Base-by-base conservation (phyloP, 2,888 invertebrate species). In the Tuberolachnus salignus region DNA sequence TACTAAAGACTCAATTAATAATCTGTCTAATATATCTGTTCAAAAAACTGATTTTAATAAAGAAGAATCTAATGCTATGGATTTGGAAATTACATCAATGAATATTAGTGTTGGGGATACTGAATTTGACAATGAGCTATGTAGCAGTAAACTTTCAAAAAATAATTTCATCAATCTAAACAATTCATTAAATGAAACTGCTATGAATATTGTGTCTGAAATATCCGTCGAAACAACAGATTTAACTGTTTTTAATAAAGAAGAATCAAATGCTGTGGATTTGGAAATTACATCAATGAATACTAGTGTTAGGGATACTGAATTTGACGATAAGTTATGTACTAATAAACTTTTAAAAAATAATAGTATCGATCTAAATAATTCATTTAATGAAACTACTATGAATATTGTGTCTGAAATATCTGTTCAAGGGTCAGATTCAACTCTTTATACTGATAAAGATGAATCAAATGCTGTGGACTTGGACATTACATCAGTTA, bases 251-350 rank as follows among this genome's bases (percentile, higher is more conserved):
- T 11, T 14, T 23, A 26, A n/a, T 42, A 34, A 34, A 11, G n/a
- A 42, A 34, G 34, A 61, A 61, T 19, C 61, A 34, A 10, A 34
- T 9, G 0, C 61, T 11, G 11, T 34, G 34, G 34, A 34, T 11
- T 2, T 42, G 8, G n/a, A 61, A 11, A 42, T 61, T 42, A 42
- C 9, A 19, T 34, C 61, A 19, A 34, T n/a, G 3, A 61, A 61
- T 10, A 34, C 34, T 10, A 61, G 34, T 61, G 11, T 42, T 3
- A 16, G n/a, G n/a, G 42, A 57, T 16, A 57, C 21, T 8, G 14
- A 14, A 57, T 57, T 14, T 57, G 57, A 61, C 34, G 61, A 42
- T n/a, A n/a, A 11, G n/a, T n/a, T n/a, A 61, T 42, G 61, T 34
- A 61, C n/a, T n/a, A 61, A 16, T 42, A 61, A 10, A 34, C 11